These are phyloP conservation scores for Romanogobio albipinnatus DNA, from an alignment of 2,113 vertebrate genomes.

Conservation along the genomic window DNA sequence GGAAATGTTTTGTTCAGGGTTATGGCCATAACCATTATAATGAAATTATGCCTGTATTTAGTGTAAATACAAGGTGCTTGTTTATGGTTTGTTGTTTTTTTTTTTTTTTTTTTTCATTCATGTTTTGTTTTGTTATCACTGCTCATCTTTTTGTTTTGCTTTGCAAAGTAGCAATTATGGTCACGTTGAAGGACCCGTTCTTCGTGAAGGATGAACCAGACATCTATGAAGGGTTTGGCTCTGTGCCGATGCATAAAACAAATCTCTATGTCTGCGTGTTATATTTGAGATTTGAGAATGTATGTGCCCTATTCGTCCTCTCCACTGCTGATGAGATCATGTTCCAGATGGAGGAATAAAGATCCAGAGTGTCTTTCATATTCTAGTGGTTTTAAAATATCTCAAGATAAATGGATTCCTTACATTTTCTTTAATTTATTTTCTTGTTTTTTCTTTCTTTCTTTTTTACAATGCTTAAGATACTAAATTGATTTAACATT, in stretches of 20 bases:
- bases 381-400: neutral
- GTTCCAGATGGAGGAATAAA: neutral
- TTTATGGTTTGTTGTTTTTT: conserved; percentile 70
- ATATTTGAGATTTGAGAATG: neutral
- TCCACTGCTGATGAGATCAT: neutral
- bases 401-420: neutral
- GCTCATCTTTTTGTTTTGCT: neutral
- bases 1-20: conserved; percentile 74
- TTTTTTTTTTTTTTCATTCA: conserved; percentile 23
- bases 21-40: conserved; percentile 68
- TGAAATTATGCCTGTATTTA: conserved; percentile 82
- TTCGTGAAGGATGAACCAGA: neutral
- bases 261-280: neutral
- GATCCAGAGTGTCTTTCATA: neutral
- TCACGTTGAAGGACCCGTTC: neutral
- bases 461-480: conserved; percentile 21
- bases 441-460: neutral
- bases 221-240: neutral
- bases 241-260: neutral
- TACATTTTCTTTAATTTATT: conserved; percentile 8
- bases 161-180: neutral
- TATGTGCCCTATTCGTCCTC: neutral
- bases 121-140: neutral
- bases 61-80: conserved; percentile 90
- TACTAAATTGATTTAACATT: conserved; percentile 9